Evolutionary conservation across 2,797 vertebrate species (phyloP), one percentile per base, ranked within the genome.

Genomic region (Lagodon rhomboides): DNA sequence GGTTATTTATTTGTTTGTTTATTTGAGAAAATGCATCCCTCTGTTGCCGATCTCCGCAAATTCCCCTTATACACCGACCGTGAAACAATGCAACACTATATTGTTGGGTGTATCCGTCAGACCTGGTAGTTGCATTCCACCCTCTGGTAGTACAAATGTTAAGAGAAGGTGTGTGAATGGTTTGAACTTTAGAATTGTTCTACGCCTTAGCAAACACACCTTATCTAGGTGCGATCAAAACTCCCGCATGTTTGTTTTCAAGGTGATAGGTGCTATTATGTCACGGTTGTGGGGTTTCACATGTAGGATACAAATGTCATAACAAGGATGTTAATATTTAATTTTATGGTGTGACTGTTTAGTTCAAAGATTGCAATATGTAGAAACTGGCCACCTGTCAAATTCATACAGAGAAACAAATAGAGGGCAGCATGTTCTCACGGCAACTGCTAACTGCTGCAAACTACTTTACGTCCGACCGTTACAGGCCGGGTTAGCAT

Each of bases 311-410:
- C 10, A 44, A 1, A 25, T 0, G 0, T 44, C 16, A 47, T n/a
- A 41, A 50, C 27, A 65, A 86, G 79, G 70, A 89, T 87, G 38
- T 76, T 22, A 74, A 82, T 81, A 64, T 91, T 89, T 78, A 58
- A 66, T 50, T 85, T 80, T 12, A 44, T 0, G 22, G 47, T 34
- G 23, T 44, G 41, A 25, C 44, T 12, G 12, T 30, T 69, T 49
- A 11, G 1, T 50, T 69, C 15, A 8, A 38, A 38, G 38, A 2
- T 38, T 38, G 38, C 38, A 38, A 1, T 38, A 11, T 38, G 38
- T 38, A 38, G 38, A 38, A 38, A 38, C 3, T 11, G 2, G 38
- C 38, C 38, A 38, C 2, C 10, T 38, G 10, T 38, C 38, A 38
- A 38, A 38, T 38, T 38, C 38, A 38, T 2, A 38, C 38, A 10